Percentiles rank a stretch among this genome's conserved stretches.
phyloP scores from a whole-genome alignment of 2,113 vertebrate species.

The Bombycilla garrulus region DNA sequence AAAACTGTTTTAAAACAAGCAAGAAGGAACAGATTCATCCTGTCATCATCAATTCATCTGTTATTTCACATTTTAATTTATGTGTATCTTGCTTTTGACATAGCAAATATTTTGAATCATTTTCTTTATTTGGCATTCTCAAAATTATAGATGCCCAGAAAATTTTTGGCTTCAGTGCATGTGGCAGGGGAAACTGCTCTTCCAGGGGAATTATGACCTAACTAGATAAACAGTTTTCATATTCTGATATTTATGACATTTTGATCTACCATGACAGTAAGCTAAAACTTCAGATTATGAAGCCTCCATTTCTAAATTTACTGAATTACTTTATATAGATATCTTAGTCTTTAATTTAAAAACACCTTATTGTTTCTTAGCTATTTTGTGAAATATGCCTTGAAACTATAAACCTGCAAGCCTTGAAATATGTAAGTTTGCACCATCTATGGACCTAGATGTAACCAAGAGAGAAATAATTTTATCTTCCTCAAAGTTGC shows the following conservation, averaged over 20 bases:
- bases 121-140: background rate
- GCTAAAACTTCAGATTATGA: background rate
- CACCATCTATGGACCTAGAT: background rate
- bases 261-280: background rate
- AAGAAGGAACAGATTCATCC: background rate
- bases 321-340: background rate
- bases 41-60: background rate
- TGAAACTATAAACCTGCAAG: background rate
- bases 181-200: background rate
- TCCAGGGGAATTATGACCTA: background rate
- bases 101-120: background rate
- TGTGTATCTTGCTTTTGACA: background rate
- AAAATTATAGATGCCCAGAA: background rate
- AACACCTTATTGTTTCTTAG: background rate
- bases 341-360: background rate
- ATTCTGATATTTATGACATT: background rate
- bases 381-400: background rate
- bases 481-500: background rate
- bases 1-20: background rate
- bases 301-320: background rate
- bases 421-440: background rate
- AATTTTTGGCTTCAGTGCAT: background rate
- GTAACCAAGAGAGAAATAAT: background rate
- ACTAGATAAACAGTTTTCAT: background rate
- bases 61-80: constrained; percentile 2